Evolutionary conservation across 1,140 invertebrate genomes (phyloP), one percentile per base, ranked within the genome.

Genomic region (Nautilus pompilius): DNA sequence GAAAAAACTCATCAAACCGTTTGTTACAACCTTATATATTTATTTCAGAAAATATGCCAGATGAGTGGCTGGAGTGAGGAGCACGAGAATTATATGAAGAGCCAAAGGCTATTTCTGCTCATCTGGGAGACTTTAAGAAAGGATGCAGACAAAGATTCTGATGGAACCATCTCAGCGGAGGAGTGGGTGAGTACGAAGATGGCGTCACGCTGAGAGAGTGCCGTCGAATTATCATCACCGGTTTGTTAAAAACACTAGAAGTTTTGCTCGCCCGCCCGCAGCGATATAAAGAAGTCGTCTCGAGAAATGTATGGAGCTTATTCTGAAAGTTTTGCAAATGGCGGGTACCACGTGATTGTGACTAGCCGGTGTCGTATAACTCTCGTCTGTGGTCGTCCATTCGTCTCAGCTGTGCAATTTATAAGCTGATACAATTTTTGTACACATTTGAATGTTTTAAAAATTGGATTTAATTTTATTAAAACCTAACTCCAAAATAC

Each of bases 21-120:
- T n/a, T n/a, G n/a, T n/a, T n/a, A n/a, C n/a, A n/a, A n/a, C n/a
- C n/a, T n/a, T n/a, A n/a, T n/a, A 55, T 41, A 45, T 62, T 32
- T 32, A 34, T 56, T 65, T 0, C 29, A 79, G 79, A 73, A 76
- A 71, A 75, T 80, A 1, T 80, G 80, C 63, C 69, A 76, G 32
- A 62, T 81, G 70, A 81, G 79, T 68, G 80, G 80, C 0, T 83
- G 81, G 81, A 75, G 73, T 32, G 61, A 61, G 2, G 78, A 72
- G 3, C 67, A 69, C 5, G 66, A 73, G 0, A 77, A 80, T 53
- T 81, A 72, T 46, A 62, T 72, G 15, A 63, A 73, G 33, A 76
- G 74, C 10, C 70, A 81, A 53, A 72, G 77, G 15, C 57, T 82
- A 20, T 83, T 83, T 60, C 64, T 67, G 6, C 73, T 78, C 28